phyloP scores from a whole-genome alignment of 2,797 vertebrate species.

The Onychomys arenicola region DNA sequence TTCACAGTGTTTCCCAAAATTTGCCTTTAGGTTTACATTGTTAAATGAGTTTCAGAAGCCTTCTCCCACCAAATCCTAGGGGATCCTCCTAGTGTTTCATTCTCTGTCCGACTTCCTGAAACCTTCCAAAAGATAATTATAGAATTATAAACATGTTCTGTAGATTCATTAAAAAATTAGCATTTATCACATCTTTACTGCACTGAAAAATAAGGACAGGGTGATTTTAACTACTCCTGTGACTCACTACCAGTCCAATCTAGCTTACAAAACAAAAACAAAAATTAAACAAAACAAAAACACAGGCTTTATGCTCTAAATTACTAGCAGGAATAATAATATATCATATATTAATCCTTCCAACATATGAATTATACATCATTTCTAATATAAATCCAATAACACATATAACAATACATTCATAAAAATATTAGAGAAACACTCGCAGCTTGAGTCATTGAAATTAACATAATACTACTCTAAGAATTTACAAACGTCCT shows the following conservation, averaged over 20 bases:
- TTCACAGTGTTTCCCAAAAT: not conserved
- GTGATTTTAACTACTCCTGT: not conserved
- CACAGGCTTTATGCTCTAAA: not conserved
- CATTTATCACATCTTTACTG: not conserved
- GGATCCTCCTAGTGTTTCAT: not conserved
- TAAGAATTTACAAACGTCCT: slow-evolving; percentile 65
- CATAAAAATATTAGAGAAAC: not conserved
- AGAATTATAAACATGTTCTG: not conserved
- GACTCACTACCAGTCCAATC: not conserved
- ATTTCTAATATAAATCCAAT: not conserved
- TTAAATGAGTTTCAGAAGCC: slow-evolving; percentile 31
- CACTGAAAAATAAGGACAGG: not conserved
- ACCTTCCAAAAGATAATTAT: slow-evolving; percentile 31
- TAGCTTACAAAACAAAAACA: not conserved
- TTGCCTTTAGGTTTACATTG: not conserved
- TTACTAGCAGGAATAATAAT: not conserved
- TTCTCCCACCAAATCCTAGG: not conserved
- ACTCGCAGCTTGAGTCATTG: not conserved
- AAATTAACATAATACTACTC: not conserved
- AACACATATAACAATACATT: not conserved
- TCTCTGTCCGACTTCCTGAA: not conserved
- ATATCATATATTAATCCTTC: not conserved
- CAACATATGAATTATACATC: not conserved
- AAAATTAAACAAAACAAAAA: not conserved
- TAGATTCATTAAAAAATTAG: not conserved